phyloP scores from a whole-genome alignment of 2,888 invertebrate genomes.

The Hydropsyche betteni region DNA sequence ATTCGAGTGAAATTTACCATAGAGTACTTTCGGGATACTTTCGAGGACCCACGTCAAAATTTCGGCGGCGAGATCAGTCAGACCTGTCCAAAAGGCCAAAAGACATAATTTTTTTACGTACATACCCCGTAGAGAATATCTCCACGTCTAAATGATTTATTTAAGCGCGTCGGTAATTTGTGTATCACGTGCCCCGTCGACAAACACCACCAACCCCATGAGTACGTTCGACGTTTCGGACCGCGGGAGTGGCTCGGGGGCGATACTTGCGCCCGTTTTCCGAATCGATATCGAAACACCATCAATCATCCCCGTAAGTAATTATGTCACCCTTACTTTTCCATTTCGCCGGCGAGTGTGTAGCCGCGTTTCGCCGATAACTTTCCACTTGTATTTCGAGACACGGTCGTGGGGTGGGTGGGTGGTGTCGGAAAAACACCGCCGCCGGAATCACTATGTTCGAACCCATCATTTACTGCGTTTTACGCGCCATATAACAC shows the following conservation, averaged over 20 bases:
- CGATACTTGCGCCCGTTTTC: slow-evolving; percentile 34
- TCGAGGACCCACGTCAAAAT: slow-evolving; percentile 26
- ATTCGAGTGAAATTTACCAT: slow-evolving; percentile 29
- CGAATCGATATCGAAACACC: slow-evolving; percentile 40
- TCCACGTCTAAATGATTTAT: slow-evolving; percentile 14
- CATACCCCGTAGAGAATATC: not conserved
- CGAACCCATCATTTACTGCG: no score
- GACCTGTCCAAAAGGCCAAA: slow-evolving; percentile 31
- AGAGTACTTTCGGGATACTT: slow-evolving; percentile 16
- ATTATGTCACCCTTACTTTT: slow-evolving; percentile 39
- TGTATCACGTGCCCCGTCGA: slow-evolving; percentile 11
- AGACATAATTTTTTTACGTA: slow-evolving; percentile 26
- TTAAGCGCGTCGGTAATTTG: not conserved
- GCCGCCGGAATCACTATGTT: no score
- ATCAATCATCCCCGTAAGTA: slow-evolving; percentile 42
- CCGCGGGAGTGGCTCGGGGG: not conserved
- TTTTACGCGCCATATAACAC: no score
- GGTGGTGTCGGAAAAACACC: not conserved
- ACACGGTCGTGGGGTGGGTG: not conserved
- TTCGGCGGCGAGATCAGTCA: slow-evolving; percentile 19
- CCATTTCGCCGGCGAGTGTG: slow-evolving; percentile 29
- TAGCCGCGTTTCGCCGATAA: slow-evolving; percentile 29
- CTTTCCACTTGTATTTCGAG: slow-evolving; percentile 24
- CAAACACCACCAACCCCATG: not conserved
- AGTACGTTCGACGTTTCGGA: not conserved